Evolutionary conservation across 2,113 vertebrate species (phyloP), one percentile per base, ranked within the genome.

Genomic region (Lepus europaeus): DNA sequence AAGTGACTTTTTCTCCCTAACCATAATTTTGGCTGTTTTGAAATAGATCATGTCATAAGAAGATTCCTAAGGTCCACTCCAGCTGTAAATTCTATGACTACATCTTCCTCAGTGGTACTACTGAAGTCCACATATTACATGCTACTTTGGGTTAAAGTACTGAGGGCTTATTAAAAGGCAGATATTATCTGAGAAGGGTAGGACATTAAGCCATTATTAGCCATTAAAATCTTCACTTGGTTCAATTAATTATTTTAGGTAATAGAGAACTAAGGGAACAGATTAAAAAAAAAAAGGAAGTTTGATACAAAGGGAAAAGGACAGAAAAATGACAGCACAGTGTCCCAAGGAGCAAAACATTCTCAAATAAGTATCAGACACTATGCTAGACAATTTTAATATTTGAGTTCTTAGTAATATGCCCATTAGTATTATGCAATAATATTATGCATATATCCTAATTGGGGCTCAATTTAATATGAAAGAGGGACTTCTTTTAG

Each of bases 161-260:
- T 92, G 77, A 93, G 20, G 49, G 0, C 9, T 92, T 88, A 88
- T 93, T 85, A 64, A 79, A 92, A 79, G 27, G 7, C 17, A 95
- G 91, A 84, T 93, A 80, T 90, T 97, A 74, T 80, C 84, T 92
- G 80, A 93, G 49, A 91, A 90, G 27, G 29, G 19, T 76, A 74
- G 29, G 39, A 76, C 6, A 87, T 87, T 61, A 95, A 79, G 29
- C 6, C 56, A 81, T 80, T 89, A 80, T 66, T 90, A 91, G 39
- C 39, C 76, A 66, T 72, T 92, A 91, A 89, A 82, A 66, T 17
- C 33, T 91, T 39, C 91, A 36, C 9, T 90, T 83, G 33, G 80
- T 76, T 83, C 13, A 89, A 51, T 49, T 91, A 87, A 94, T 93
- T 89, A 74, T 22, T 89, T 96, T 93, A 97, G 25, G 25, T 93